Conservation (phyloP, 2,797 vertebrate species). For the Mormyrops boulengeri region DNA sequence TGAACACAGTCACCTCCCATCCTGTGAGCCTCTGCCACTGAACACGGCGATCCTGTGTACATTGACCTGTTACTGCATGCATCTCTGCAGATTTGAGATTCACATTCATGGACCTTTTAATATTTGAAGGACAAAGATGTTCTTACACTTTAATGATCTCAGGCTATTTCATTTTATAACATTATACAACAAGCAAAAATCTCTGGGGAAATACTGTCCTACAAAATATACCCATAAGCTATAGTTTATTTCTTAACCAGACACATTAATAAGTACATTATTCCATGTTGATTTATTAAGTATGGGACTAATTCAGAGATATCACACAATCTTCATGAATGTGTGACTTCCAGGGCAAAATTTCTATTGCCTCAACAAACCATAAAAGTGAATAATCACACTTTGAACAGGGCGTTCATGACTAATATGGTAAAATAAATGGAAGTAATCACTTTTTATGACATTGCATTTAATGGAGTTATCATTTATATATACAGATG, state of each 20-base stretch:
- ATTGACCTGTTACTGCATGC: background rate
- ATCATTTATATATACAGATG: conserved; percentile 21
- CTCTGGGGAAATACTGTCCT: background rate
- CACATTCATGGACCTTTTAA: background rate
- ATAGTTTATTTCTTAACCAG: background rate
- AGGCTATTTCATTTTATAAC: background rate
- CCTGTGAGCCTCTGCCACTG: too few species aligned
- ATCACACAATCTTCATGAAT: conserved; percentile 17
- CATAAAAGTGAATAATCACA: conserved; percentile 23
- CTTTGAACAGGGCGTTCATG: conserved; percentile 19
- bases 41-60: background rate
- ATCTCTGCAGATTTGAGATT: background rate
- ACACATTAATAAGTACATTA: background rate
- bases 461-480: conserved; percentile 21
- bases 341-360: background rate
- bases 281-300: background rate
- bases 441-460: conserved; percentile 22
- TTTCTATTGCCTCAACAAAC: conserved; percentile 18
- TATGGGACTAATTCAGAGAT: background rate
- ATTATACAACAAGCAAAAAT: background rate
- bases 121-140: background rate
- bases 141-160: background rate
- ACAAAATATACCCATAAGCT: background rate
- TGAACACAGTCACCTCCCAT: too few species aligned
- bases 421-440: conserved; percentile 21